Evolutionary conservation across 1,140 invertebrate genomes (phyloP).

Genomic region (Eupeodes corollae): DNA sequence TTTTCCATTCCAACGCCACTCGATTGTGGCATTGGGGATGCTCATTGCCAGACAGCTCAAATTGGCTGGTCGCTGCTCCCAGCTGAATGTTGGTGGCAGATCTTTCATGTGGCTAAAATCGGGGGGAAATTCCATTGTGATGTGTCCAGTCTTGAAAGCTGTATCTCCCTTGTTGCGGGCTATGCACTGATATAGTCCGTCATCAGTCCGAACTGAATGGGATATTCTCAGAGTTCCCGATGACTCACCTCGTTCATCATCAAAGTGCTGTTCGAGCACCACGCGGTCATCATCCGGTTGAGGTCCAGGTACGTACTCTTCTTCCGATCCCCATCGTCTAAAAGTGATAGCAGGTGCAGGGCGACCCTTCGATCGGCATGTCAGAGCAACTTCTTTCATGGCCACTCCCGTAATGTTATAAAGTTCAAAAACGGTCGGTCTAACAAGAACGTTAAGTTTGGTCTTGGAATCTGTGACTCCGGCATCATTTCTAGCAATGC

Average conservation of each 20-base stretch:
- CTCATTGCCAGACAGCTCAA: constrained; percentile 67
- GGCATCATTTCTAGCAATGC: constrained; percentile 70
- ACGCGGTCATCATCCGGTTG: constrained; percentile 54
- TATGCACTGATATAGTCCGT: constrained; percentile 81
- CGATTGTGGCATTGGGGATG: constrained; percentile 81
- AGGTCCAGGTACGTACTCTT: constrained; percentile 46
- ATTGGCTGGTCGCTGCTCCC: constrained; percentile 68
- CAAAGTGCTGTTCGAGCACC: constrained; percentile 41
- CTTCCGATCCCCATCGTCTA: constrained; percentile 40
- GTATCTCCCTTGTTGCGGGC: constrained; percentile 67
- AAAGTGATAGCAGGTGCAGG: constrained; percentile 67
- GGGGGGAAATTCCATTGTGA: constrained; percentile 72
- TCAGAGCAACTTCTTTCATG: constrained; percentile 50
- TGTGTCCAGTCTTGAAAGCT: constrained; percentile 63
- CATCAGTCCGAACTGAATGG: constrained; percentile 55
- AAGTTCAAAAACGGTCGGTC: constrained; percentile 67
- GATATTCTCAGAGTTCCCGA: constrained; percentile 51
- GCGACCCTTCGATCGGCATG: constrained; percentile 63
- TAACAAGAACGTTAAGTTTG: constrained; percentile 52
- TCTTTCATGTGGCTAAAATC: constrained; percentile 64
- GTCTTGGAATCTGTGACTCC: constrained; percentile 51
- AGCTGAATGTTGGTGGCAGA: constrained; percentile 59
- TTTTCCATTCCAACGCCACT: constrained; percentile 55
- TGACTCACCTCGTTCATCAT: constrained; percentile 48
- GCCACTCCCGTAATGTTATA: constrained; percentile 59